Evolutionary conservation across 2,797 vertebrate genomes (phyloP), one percentile per base, ranked within the genome.

Genomic region (Staurois parvus): DNA sequence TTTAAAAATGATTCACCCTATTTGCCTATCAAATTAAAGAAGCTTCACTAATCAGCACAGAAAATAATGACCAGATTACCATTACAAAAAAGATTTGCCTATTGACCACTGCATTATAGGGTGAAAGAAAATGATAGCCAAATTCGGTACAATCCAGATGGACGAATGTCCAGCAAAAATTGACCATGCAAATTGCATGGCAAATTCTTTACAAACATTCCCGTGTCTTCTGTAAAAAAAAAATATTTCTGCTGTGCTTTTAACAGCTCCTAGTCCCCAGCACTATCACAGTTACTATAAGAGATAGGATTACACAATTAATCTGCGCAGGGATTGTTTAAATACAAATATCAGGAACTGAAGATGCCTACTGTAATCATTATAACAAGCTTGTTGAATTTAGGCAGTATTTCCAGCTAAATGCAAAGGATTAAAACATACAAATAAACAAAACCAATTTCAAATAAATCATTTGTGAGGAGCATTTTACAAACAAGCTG

Each of bases 391-490:
- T 29, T 70, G 62, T 85, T 70, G 37, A 77, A 29, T 76, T 75
- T 85, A 83, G 80, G 68, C 80, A 86, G 70, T 74, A 66, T 52
- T 73, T 77, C 40, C 48, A 64, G 40, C 80, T 67, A 64, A 83
- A 72, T 74, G 30, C 59, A 30, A 68, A n/a, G 69, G 59, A 83
- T 52, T 45, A 83, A 86, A 86, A 67, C 75, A 83, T 86, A 79
- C 85, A 86, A 86, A 86, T 76, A 85, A 81, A 85, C 72, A 83
- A 79, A 77, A 86, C 40, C 68, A 86, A 78, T 83, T 83, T 52
- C 80, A 86, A 86, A 86, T 86, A 86, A 83, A 86, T 79, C 56
- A 74, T 78, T 86, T 86, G 75, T 69, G 68, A 86, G n/a, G 42
- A 64, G n/a, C 19, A 83, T 83, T 86, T 86, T 83, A 42, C 75